Conservation (phyloP, 2,113 vertebrate species). For the Ophthalmolycus amberensis region DNA sequence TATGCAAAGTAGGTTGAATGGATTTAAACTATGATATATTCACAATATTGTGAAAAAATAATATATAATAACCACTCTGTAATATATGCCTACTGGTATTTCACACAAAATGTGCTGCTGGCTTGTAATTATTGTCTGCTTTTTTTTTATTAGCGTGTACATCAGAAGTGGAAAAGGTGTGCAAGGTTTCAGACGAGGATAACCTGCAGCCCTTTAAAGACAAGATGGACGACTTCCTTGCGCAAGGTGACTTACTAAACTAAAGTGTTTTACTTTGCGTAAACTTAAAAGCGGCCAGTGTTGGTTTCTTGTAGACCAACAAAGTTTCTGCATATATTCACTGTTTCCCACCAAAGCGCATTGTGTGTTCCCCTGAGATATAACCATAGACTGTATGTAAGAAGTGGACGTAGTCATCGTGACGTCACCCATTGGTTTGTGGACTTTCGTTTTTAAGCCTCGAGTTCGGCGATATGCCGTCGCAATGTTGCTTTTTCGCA, state of each 20-base stretch:
- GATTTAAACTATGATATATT: neutral
- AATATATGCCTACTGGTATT: neutral
- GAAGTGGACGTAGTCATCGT: neutral
- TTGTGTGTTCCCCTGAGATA: too few species aligned
- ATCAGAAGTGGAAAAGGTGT: slow-evolving; percentile 93
- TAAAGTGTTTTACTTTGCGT: neutral
- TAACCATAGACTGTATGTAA: too few species aligned
- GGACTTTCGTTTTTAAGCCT: neutral
- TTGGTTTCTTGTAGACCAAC: neutral
- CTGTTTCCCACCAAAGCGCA: neutral
- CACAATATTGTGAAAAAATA: neutral
- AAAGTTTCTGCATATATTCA: neutral
- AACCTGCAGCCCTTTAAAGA: slow-evolving; percentile 96
- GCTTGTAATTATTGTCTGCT: neutral
- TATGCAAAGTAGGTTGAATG: neutral
- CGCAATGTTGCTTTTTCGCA: neutral
- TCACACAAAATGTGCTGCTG: neutral
- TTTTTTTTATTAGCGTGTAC: slow-evolving; percentile 86
- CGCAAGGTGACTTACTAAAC: slow-evolving; percentile 86
- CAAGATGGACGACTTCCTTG: slow-evolving; percentile 93
- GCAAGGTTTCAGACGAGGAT: slow-evolving; percentile 89
- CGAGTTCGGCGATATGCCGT: neutral
- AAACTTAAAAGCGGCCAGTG: neutral
- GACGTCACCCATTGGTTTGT: neutral
- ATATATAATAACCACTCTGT: neutral